Evolutionary conservation across 23 tunicate species (phyloP).

Genomic region (Ascidia mentula): DNA sequence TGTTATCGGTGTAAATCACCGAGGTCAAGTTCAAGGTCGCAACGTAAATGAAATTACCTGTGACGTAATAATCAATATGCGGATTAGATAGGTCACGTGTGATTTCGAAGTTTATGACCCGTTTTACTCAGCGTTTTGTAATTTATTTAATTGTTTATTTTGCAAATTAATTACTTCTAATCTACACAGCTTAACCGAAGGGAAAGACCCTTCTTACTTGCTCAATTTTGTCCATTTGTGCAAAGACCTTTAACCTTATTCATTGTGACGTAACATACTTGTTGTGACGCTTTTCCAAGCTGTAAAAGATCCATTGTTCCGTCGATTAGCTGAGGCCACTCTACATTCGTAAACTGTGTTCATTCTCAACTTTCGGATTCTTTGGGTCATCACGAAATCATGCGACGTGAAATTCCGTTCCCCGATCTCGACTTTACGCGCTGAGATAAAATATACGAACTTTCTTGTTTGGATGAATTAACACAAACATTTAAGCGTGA

Average conservation of each 20-base stretch:
- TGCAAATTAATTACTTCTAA: too few species aligned
- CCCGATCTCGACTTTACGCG: constrained; percentile 28
- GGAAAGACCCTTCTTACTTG: too few species aligned
- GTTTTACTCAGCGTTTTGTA: too few species aligned
- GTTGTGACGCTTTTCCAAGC: constrained; percentile 60
- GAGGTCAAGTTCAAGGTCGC: constrained; percentile 50
- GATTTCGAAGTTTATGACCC: too few species aligned
- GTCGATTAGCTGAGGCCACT: constrained; percentile 61
- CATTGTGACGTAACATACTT: too few species aligned
- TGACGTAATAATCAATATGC: neutral
- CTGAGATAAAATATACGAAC: constrained; percentile 18
- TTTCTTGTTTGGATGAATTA: neutral
- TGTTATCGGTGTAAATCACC: constrained; percentile 15
- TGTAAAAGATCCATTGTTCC: constrained; percentile 42
- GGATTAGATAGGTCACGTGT: neutral
- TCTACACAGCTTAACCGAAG: neutral
- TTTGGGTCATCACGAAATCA: constrained; percentile 26
- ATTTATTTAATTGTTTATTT: too few species aligned
- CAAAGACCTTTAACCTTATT: too few species aligned
- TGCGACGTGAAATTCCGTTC: constrained; percentile 44
- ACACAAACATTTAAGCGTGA: neutral
- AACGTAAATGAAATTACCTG: constrained; percentile 53
- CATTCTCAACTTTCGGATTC: constrained; percentile 26
- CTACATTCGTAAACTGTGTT: constrained; percentile 51
- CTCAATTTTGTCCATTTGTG: too few species aligned